phyloP scores from a whole-genome alignment of 1,140 invertebrate species.

The Artemia franciscana region DNA sequence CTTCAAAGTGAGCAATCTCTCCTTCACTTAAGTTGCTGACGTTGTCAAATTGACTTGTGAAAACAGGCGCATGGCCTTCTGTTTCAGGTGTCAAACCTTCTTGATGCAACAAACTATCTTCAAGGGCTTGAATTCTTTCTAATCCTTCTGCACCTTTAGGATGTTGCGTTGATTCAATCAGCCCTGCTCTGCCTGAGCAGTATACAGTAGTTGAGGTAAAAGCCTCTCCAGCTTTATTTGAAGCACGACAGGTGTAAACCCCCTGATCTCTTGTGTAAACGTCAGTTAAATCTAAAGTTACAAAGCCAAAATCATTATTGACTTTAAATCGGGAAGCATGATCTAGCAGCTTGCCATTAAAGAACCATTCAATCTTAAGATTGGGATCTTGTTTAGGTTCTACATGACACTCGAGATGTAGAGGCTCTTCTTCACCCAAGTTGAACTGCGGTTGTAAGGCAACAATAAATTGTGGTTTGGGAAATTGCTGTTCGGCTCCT shows the following conservation, averaged over 20 bases:
- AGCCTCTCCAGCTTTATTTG: slow-evolving; percentile 62
- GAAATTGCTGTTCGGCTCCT: slow-evolving; percentile 44
- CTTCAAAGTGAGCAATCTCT: slow-evolving; percentile 81
- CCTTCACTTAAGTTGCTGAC: slow-evolving; percentile 58
- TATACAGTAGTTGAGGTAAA: slow-evolving; percentile 72
- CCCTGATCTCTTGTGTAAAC: slow-evolving; percentile 81
- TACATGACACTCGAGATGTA: slow-evolving; percentile 77
- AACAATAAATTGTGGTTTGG: slow-evolving; percentile 66
- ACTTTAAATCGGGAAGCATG: slow-evolving; percentile 64
- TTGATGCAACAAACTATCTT: slow-evolving; percentile 40
- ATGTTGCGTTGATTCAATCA: slow-evolving; percentile 72
- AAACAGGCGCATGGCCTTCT: slow-evolving; percentile 54
- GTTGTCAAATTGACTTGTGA: slow-evolving; percentile 47
- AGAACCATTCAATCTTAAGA: slow-evolving; percentile 79
- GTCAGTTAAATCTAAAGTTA: slow-evolving; percentile 65
- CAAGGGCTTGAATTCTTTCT: slow-evolving; percentile 67
- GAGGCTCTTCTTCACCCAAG: slow-evolving; percentile 64
- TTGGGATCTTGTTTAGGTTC: slow-evolving; percentile 92
- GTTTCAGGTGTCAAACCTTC: slow-evolving; percentile 35
- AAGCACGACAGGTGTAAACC: slow-evolving; percentile 72
- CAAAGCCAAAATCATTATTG: slow-evolving; percentile 75
- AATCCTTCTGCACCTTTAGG: slow-evolving; percentile 74
- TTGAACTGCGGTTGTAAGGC: slow-evolving; percentile 54
- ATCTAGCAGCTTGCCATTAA: slow-evolving; percentile 64
- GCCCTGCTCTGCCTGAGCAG: slow-evolving; percentile 43